Percentiles rank a stretch among this genome's conserved stretches.
phyloP scores from a whole-genome alignment of 2,888 invertebrate species.

The Tupiocoris notatus region DNA sequence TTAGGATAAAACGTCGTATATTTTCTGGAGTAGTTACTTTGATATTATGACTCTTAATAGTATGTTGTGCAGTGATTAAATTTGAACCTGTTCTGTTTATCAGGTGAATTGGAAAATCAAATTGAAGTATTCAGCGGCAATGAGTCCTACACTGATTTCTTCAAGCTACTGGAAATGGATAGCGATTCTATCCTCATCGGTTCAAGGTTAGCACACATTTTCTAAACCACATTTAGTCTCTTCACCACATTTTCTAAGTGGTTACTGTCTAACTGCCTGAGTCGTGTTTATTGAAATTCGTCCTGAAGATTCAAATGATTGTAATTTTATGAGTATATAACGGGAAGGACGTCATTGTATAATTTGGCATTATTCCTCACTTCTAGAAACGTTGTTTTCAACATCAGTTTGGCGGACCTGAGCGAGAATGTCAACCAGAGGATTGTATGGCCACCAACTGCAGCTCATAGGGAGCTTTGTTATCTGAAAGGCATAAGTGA shows the following conservation, averaged over 20 bases:
- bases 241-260: background rate
- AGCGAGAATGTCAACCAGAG: slow-evolving; percentile 71
- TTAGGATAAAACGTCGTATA: too few relatives aligned
- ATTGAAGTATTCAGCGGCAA: slow-evolving; percentile 77
- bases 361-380: too few relatives aligned
- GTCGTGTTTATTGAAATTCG: slow-evolving; percentile 52
- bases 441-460: slow-evolving; percentile 80
- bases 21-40: too few relatives aligned
- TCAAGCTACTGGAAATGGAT: slow-evolving; percentile 84
- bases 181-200: slow-evolving; percentile 83
- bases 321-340: too few relatives aligned
- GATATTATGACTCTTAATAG: too few relatives aligned
- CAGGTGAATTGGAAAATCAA: slow-evolving; percentile 67
- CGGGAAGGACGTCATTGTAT: too few relatives aligned
- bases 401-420: slow-evolving; percentile 81
- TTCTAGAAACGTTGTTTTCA: slow-evolving; percentile 84
- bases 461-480: slow-evolving; percentile 78
- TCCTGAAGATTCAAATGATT: background rate
- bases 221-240: background rate
- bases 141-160: slow-evolving; percentile 76
- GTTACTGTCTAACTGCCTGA: background rate
- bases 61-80: too few relatives aligned
- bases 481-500: slow-evolving; percentile 82
- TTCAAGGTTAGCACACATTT: slow-evolving; percentile 65
- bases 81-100: too few relatives aligned